Evolutionary conservation across 2,888 invertebrate species (phyloP).

Genomic region (Volucella inanis): DNA sequence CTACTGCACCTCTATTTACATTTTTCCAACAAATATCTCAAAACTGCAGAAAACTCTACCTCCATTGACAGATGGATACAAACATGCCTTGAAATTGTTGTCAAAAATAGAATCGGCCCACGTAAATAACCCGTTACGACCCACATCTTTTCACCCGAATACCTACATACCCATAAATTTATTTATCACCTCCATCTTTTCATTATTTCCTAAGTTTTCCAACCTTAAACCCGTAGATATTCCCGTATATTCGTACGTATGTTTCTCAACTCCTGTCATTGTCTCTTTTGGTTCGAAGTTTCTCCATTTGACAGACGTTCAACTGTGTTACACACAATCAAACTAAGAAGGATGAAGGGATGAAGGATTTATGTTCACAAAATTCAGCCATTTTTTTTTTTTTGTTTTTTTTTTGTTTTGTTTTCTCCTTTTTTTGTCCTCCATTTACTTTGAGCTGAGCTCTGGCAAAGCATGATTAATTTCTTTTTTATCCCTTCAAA

Average conservation of each 20-base stretch:
- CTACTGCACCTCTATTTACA: too few relatives aligned
- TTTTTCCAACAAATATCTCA: too few relatives aligned
- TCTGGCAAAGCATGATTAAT: slow-evolving; percentile 65
- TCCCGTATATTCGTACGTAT: neutral
- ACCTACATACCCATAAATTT: slow-evolving; percentile 57
- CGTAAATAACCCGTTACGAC: neutral
- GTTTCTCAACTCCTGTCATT: slow-evolving; percentile 37
- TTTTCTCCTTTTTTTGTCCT: slow-evolving; percentile 11
- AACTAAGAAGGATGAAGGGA: slow-evolving; percentile 51
- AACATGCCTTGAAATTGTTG: neutral
- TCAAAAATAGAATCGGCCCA: slow-evolving; percentile 3
- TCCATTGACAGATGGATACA: slow-evolving; percentile 9
- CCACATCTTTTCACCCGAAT: slow-evolving; percentile 14
- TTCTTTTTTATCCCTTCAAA: slow-evolving; percentile 72
- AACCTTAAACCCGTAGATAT: slow-evolving; percentile 4
- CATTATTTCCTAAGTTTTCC: neutral
- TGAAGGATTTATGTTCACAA: slow-evolving; percentile 70
- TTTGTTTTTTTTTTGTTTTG: neutral
- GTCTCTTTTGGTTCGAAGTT: slow-evolving; percentile 42
- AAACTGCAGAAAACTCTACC: too few relatives aligned
- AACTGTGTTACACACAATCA: slow-evolving; percentile 50
- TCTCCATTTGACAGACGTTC: slow-evolving; percentile 59
- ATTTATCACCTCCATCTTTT: slow-evolving; percentile 55
- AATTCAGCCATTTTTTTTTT: slow-evolving; percentile 58
- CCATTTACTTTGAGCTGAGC: neutral